Base-by-base conservation (phyloP, 1,140 invertebrate species). In the Lucilia cuprina region DNA sequence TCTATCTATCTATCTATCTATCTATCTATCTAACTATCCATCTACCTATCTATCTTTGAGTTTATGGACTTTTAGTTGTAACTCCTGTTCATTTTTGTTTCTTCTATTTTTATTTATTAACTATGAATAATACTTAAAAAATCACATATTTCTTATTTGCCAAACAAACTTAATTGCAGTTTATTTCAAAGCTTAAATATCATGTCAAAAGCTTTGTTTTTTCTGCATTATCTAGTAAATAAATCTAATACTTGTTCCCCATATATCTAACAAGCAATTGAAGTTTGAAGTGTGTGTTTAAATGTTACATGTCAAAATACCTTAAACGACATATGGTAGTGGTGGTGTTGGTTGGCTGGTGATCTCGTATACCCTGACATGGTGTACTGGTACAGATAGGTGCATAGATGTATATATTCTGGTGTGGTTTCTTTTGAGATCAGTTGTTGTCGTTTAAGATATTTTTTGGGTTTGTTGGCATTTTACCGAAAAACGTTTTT, bases 391-490 rank as follows among this genome's bases (percentile, higher is more conserved):
- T n/a, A 60, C 7, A 30, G 13, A n/a, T n/a, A n/a, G n/a, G n/a
- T n/a, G n/a, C n/a, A n/a, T n/a, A n/a, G n/a, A n/a, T n/a, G n/a
- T n/a, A n/a, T n/a, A 14, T 60, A 5, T 17, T 60, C 14, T 60
- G 55, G 55, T 14, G 55, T 60, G 55, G 55, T 17, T 60, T 60
- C n/a, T 17, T n/a, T 60, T 60, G 25, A n/a, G 14, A 60, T n/a
- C 55, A 60, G 14, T 17, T 41, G 5, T 60, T 60, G 14, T 17
- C 14, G 5, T n/a, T 60, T n/a, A n/a, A n/a, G n/a, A 8, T 5
- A 60, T 60, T 60, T 60, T 60, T 70, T 70, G 65, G 65, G 65
- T 70, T 70, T 70, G 65, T 70, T 70, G 65, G 65, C 65, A 70
- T 70, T 70, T 70, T 70, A 55, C 10, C 50, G 25, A 30, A 30